Evolutionary conservation across 2,888 invertebrate species (phyloP).

Genomic region (Ectobius pallidus): DNA sequence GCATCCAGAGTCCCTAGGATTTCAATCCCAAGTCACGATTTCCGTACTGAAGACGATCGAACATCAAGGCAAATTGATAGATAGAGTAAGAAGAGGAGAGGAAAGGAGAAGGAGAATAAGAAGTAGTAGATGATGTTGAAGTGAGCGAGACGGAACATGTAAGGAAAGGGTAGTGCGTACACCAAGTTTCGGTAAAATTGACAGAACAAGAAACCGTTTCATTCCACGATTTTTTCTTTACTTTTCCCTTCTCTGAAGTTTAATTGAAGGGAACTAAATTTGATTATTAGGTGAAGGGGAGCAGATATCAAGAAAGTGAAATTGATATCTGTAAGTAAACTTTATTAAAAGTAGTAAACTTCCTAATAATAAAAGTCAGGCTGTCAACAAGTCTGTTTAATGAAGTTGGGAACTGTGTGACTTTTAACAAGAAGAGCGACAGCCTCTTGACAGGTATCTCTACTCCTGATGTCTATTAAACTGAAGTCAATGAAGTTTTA

Average conservation of each 20-base stretch:
- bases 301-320: background rate
- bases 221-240: background rate
- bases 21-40: constrained; percentile 36
- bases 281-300: constrained; percentile 13
- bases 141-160: background rate
- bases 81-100: constrained; percentile 11
- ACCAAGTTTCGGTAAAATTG: constrained; percentile 23
- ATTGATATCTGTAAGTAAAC: background rate
- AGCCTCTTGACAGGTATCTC: too few relatives aligned
- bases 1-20: constrained; percentile 1
- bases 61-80: constrained; percentile 36
- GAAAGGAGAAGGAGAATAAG: background rate
- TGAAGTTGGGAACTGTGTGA: too few relatives aligned
- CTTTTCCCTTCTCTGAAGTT: background rate
- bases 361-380: too few relatives aligned
- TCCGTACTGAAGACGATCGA: background rate
- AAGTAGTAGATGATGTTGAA: too few relatives aligned
- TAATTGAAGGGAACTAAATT: constrained; percentile 22
- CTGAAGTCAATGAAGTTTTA: too few relatives aligned
- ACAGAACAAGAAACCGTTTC: constrained; percentile 24
- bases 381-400: too few relatives aligned
- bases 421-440: too few relatives aligned
- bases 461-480: too few relatives aligned
- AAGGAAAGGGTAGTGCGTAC: too few relatives aligned
- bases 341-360: background rate